Conservation (phyloP, 2,113 vertebrate genomes). For the Geococcyx californianus region DNA sequence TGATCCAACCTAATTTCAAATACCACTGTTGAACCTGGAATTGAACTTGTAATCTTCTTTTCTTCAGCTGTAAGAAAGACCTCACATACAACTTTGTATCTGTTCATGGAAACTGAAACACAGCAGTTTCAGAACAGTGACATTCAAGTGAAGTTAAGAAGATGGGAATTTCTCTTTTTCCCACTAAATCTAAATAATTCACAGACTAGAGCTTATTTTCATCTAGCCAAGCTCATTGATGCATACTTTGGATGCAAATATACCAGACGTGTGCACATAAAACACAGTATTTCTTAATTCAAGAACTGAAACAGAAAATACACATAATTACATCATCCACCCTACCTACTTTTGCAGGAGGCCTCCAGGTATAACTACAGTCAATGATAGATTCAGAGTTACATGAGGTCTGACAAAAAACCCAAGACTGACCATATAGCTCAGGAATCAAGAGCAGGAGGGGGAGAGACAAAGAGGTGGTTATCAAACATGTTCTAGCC, state of each 20-base stretch:
- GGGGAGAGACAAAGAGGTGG: too few relatives aligned
- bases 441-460: too few relatives aligned
- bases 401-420: neutral
- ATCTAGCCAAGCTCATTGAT: neutral
- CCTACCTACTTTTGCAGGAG: neutral
- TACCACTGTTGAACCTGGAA: neutral
- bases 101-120: neutral
- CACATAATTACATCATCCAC: neutral
- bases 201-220: constrained; percentile 14
- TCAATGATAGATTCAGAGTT: neutral
- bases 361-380: constrained; percentile 9
- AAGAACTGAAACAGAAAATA: neutral
- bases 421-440: too few relatives aligned
- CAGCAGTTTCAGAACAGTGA: constrained; percentile 17
- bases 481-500: too few relatives aligned
- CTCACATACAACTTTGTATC: neutral
- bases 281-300: neutral
- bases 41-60: neutral
- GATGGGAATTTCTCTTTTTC: neutral
- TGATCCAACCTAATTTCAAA: neutral
- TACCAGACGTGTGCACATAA: neutral
- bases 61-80: neutral
- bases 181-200: constrained; percentile 3
- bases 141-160: constrained; percentile 31
- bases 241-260: neutral